Evolutionary conservation across 2,888 invertebrate species (phyloP), one percentile per base, ranked within the genome.

Genomic region (Tetranychus truncatus): DNA sequence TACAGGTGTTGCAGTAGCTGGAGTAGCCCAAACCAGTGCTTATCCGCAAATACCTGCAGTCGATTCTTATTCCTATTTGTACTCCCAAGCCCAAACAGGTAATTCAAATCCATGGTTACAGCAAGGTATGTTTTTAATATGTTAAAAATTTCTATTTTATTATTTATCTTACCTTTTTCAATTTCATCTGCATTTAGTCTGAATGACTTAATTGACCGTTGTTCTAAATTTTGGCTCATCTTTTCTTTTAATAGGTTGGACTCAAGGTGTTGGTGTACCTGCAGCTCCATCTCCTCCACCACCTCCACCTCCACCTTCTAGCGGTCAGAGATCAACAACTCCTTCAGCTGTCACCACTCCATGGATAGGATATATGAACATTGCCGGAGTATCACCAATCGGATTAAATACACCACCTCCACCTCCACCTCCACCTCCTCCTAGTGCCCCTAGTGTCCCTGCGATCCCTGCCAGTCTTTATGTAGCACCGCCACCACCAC

Each of bases 261-360:
- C 18, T 1, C 71, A 74, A 66, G 72, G 74, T 15, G 65, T 74
- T 15, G 82, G n/a, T 21, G 20, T 78, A 74, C 74, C 78, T 72
- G 76, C 77, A 9, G 77, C 78, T 24, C 78, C 78, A 4, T 79
- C 78, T 5, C 34, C 34, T 34, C 79, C 79, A 4, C 78, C 77
- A 44, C 78, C 78, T 34, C 79, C 79, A 8, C 77, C 72, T 67
- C 76, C 77, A n/a, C 74, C 77, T 6, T 69, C 73, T 69, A 2
- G 21, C 11, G 21, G 21, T 78, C 8, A 77, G 77, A 34, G 77
- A 76, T 20, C 76, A 11, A 77, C 78, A 71, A 76, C 76, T 72
- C 1, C 86, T 81, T 72, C 83, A 81, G 34, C 81, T 81, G 11
- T 80, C 81, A 21, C 86, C 80, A 75, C 86, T 86, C 66, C 78